A percentile compares a stretch with the other conserved stretches of the same genome.
Evolutionary conservation across 2,888 invertebrate genomes (phyloP).

Genomic region (Synanthedon andrenaeformis): DNA sequence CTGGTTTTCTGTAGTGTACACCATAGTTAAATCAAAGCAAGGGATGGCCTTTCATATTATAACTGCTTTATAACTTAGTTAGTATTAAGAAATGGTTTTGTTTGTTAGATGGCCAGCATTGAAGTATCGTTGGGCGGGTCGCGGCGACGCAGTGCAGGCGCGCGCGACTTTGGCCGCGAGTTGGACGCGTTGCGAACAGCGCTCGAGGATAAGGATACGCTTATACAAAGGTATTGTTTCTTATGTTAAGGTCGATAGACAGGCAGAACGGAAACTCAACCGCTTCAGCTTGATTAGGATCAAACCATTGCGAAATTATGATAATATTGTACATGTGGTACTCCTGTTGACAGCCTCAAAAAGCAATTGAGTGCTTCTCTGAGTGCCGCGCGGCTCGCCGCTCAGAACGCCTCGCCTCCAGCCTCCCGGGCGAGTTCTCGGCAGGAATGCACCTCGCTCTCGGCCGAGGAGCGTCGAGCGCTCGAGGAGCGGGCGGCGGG

Average conservation of each 20-base stretch:
- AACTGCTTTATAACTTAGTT: too few species aligned
- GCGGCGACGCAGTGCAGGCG: conserved; percentile 48
- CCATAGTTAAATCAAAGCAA: too few species aligned
- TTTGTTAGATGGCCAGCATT: conserved; percentile 81
- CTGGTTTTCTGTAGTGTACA: too few species aligned
- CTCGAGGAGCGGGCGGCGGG: conserved; percentile 65
- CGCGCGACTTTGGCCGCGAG: conserved; percentile 64
- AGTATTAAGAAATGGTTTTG: too few species aligned
- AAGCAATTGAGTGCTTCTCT: conserved; percentile 76
- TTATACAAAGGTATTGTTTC: conserved; percentile 76
- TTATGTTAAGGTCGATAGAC: too few species aligned
- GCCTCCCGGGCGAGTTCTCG: conserved; percentile 23
- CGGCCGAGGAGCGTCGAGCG: conserved; percentile 64
- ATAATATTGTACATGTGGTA: background rate
- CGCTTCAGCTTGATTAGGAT: background rate
- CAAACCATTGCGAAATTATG: background rate
- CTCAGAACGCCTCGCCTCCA: conserved; percentile 43
- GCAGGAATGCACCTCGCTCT: conserved; percentile 48
- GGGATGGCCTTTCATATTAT: too few species aligned
- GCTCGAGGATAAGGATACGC: conserved; percentile 83
- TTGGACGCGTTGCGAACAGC: conserved; percentile 78
- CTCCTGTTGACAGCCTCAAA: conserved; percentile 57
- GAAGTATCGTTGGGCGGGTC: conserved; percentile 77
- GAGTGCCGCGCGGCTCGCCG: conserved; percentile 60
- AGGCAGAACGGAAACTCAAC: too few species aligned